Percentiles rank a stretch among this genome's conserved stretches.
Conservation (phyloP, 2,113 vertebrate species). For the Tiliqua scincoides region DNA sequence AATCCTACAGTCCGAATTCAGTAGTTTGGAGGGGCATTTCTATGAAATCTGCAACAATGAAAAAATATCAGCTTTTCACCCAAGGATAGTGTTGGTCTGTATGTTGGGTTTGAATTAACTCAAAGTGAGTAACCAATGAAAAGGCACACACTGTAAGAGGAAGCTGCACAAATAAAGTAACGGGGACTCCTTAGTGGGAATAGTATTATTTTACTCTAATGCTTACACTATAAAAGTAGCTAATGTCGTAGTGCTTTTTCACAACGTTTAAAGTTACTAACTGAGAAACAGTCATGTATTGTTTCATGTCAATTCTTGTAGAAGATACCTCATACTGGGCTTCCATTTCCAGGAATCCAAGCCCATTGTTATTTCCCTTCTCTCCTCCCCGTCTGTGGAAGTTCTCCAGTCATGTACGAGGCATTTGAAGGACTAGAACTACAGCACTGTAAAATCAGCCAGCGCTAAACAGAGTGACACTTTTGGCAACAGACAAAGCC, state of each 20-base stretch:
- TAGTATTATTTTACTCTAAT: constrained; percentile 18
- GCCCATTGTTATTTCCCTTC: neutral
- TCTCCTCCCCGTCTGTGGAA: neutral
- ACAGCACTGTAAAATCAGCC: constrained; percentile 4
- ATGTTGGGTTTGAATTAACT: neutral
- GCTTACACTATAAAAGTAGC: neutral
- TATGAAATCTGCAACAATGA: neutral
- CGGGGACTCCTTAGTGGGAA: constrained; percentile 7
- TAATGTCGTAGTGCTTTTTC: neutral
- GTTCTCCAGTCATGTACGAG: neutral
- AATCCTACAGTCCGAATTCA: neutral
- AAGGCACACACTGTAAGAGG: neutral
- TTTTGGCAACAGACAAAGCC: constrained; percentile 28
- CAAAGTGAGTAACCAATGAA: constrained; percentile 9
- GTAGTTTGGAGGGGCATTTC: neutral
- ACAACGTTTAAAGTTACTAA: neutral
- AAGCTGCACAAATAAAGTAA: constrained; percentile 25
- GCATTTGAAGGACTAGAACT: neutral
- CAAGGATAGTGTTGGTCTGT: neutral
- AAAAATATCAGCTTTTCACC: neutral
- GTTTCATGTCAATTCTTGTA: neutral
- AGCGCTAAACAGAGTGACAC: neutral
- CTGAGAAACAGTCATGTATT: neutral
- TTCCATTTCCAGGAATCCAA: neutral
- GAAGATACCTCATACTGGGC: neutral